Base-by-base conservation (phyloP, 2,888 invertebrate species). In the Tortrix viridana region DNA sequence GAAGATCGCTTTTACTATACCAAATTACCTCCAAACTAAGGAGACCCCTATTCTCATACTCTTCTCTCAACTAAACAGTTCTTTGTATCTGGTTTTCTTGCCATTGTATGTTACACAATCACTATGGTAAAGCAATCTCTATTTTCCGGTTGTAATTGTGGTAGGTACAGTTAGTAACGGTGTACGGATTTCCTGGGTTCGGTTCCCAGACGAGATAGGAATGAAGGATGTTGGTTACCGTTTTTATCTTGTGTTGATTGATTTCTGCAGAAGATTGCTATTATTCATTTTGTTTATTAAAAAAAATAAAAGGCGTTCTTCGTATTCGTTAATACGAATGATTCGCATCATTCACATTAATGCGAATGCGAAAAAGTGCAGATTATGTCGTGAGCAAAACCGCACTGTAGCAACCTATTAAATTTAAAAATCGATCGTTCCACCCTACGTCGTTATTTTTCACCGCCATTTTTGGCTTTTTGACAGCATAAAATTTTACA, bases 151-250 rank as follows among this genome's bases (percentile, higher is more conserved):
- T 77, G 75, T 83, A 80, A 81, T 84, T 75, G 74, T 73, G 73
- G 73, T 72, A 72, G 73, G 73, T 72, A 72, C 71, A 55, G 61
- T 66, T 65, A 67, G 82, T 82, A 88, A 84, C 85, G 81, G 82
- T 80, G 79, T 69, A 75, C 86, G 88, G 88, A 89, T 86, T 88
- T 89, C 89, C 90, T 84, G 81, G 74, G 74, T 85, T 84, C 80
- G 75, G 80, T 81, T 87, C 88, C 77, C 84, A 82, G 79, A 74
- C 83, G 73, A 76, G 80, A 76, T 74, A 68, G 81, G 85, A 82
- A 85, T 88, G 69, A 47, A 48, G 49, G 57, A 53, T 53, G 20
- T 46, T 53, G 50, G 48, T 50, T 18, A 19, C 19, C n/a, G 37
- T 54, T 50, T 49, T 55, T 62, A 16, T 41, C 14, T 19, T 14